Evolutionary conservation across 2,888 invertebrate species (phyloP), one percentile per base, ranked within the genome.

Genomic region (Cactoblastis cactorum): DNA sequence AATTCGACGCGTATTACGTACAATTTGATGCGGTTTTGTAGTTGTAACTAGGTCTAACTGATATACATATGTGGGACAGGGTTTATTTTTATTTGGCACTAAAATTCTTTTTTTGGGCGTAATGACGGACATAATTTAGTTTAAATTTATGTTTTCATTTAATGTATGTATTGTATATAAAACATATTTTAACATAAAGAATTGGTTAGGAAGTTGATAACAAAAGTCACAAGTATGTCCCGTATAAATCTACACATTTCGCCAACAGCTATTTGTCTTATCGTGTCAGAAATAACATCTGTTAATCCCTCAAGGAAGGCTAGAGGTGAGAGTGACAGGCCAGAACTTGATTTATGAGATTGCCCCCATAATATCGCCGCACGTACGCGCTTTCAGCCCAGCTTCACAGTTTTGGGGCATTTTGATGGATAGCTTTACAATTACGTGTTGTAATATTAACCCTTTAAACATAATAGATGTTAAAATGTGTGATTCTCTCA

Each of bases 291-390:
- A 32, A 28, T 8, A 28, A 43, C 28, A 28, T 43, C 43, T 15
- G 17, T 28, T 43, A 32, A 43, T 43, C 43, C 43, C 32, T 15
- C 14, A 22, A 43, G 15, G 28, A 24, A 28, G 43, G 11, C 43
- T n/a, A 18, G n/a, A 46, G 46, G 35, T 46, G 46, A 33, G 45
- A 46, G 12, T 15, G 15, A 22, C 35, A 22, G 46, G 46, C 15
- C 34, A 46, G 17, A 35, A 35, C 46, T 46, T 46, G 46, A 46
- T 46, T 46, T 46, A 46, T 46, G 35, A 9, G 34, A 35, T 34
- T 12, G 43, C 43, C 43, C 43, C 9, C 9, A 43, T 43, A 4
- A 28, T 11, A 15, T 14, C 24, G 5, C 12, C 3, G 24, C 14
- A 22, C 14, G 24, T 24, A 22, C 22, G 22, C 22, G 11, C 28